Base-by-base conservation (phyloP, 2,888 invertebrate species). In the Lochmaea capreae region DNA sequence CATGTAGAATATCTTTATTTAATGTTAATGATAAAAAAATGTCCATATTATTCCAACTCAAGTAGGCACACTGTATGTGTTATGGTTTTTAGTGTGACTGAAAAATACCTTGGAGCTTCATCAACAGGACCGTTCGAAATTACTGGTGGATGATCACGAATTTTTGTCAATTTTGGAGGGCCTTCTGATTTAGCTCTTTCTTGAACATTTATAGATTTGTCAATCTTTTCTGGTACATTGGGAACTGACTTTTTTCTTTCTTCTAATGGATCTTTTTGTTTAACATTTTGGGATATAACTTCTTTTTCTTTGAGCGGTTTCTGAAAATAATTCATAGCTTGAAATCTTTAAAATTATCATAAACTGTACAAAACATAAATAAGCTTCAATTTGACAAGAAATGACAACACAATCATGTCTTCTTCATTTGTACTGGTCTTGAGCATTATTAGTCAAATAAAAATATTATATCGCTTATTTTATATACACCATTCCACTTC, bases 241-340 rank as follows among this genome's bases (percentile, higher is more conserved):
- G 79, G 76, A 57, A 77, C 79, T 52, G 81, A 76, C 69, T 78
- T 79, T 67, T 79, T 76, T 54, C 76, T 77, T 76, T 79, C 83
- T 79, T 67, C 65, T 42, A 57, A 52, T 6, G 69, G 43, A 65
- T 57, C 65, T 43, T 71, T 71, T 43, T 65, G 46, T n/a, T 65
- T 71, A 33, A 16, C 42, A 58, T 58, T 57, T 12, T 65, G 71
- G 14, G 16, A 46, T 42, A 43, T 16, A 52, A 73, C 74, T 58
- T 72, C 70, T 58, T 22, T 71, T 62, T 77, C 74, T 68, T 67
- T 66, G 11, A 66, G 10, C 16, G 65, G 39, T 12, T 68, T 70
- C 76, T 77, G 63, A 14, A 65, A 65, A 67, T 71, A 67, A 54
- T 8, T 18, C n/a, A 18, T 46, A n/a, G 9, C 18, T 54, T 16